Percentiles rank a stretch among this genome's conserved stretches.
phyloP scores from a whole-genome alignment of 2,888 invertebrate species.

The Nomada hirtipes region DNA sequence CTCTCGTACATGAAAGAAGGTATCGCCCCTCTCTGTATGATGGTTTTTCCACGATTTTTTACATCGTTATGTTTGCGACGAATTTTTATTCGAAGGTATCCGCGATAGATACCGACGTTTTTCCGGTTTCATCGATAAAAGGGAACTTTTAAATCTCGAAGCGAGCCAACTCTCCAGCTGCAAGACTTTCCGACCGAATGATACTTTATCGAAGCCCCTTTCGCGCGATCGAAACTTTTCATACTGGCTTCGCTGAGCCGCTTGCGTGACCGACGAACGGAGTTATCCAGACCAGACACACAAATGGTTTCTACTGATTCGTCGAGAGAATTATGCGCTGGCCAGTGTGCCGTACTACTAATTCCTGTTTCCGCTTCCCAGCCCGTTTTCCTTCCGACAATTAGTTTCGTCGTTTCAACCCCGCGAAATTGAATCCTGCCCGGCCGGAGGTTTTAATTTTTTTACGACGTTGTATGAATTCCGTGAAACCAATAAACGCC shows the following conservation, averaged over 20 bases:
- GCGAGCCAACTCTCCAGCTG: constrained; percentile 47
- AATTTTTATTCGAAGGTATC: constrained; percentile 25
- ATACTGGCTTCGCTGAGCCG: constrained; percentile 51
- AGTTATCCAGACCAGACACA: constrained; percentile 41
- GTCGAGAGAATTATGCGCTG: constrained; percentile 19
- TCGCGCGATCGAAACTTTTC: constrained; percentile 62
- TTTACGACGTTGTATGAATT: background rate
- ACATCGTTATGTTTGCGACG: constrained; percentile 9
- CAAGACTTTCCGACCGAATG: constrained; percentile 58
- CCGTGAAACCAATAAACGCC: background rate
- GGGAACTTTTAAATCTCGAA: constrained; percentile 57
- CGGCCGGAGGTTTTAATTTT: background rate
- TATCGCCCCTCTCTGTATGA: background rate
- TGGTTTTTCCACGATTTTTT: background rate
- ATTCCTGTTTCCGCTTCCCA: background rate
- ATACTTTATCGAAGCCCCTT: constrained; percentile 62
- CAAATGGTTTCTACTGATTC: constrained; percentile 48
- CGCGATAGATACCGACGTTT: constrained; percentile 11
- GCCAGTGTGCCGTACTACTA: background rate
- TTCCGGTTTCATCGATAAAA: constrained; percentile 39
- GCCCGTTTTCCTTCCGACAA: background rate
- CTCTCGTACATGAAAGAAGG: constrained; percentile 22
- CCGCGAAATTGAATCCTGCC: background rate
- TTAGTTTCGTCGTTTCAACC: background rate
- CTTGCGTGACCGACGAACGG: constrained; percentile 54